These are phyloP conservation scores for Tethea ocularis DNA, from an alignment of 2,888 invertebrate species.

Conservation along the genomic window DNA sequence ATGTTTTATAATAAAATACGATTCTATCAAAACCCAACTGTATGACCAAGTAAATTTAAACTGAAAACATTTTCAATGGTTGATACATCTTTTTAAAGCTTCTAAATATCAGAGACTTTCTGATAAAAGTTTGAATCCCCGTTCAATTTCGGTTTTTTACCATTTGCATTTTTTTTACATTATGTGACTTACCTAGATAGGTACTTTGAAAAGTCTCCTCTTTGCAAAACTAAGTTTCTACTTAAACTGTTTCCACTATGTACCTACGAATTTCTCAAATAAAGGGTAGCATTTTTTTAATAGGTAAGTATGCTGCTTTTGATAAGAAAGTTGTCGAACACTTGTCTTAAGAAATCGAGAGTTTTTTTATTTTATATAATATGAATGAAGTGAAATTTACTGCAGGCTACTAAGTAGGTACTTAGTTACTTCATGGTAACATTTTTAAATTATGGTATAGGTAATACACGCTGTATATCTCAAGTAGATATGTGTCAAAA, in stretches of 20 bases:
- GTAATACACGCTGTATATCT: too few species aligned
- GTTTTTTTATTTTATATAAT: too few species aligned
- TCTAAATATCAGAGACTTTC: constrained; percentile 43
- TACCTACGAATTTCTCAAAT: neutral
- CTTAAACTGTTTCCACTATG: constrained; percentile 13
- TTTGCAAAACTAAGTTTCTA: constrained; percentile 37
- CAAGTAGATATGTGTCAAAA: too few species aligned
- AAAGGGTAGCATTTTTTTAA: constrained; percentile 3
- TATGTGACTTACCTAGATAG: constrained; percentile 51
- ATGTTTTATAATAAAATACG: neutral
- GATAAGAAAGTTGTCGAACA: neutral
- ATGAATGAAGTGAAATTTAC: too few species aligned
- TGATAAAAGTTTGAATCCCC: constrained; percentile 65
- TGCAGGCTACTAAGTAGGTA: too few species aligned
- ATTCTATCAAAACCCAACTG: neutral
- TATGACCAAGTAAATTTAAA: neutral
- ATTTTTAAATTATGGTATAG: too few species aligned
- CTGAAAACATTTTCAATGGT: too few species aligned
- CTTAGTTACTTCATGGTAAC: too few species aligned
- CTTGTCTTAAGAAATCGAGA: too few species aligned
- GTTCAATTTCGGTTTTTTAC: constrained; percentile 65
- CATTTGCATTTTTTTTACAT: constrained; percentile 71
- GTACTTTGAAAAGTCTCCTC: constrained; percentile 35
- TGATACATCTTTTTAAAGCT: constrained; percentile 25
- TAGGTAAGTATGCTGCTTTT: neutral